Base-by-base conservation (phyloP, 2,888 invertebrate species). In the Amiota communis region DNA sequence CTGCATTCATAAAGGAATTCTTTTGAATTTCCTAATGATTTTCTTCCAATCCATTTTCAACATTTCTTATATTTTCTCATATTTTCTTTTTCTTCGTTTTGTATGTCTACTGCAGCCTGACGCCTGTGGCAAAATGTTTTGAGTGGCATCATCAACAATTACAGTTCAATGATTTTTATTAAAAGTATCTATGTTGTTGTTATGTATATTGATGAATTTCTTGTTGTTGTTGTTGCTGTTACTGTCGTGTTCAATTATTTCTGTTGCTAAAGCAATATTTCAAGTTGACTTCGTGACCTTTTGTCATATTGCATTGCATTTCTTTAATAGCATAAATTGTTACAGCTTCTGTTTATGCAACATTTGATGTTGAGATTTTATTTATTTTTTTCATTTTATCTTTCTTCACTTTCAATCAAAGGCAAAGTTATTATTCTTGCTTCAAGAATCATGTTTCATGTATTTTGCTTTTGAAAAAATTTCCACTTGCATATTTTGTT, bases 211-310 rank as follows among this genome's bases (percentile, higher is more conserved):
- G 76, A 70, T 73, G 49, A 36, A 56, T 20, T 51, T 59, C 59
- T 56, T 74, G 68, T 56, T 63, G 49, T 73, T 71, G n/a, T n/a
- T 68, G 56, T 17, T 53, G 23, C n/a, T 72, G 78, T 67, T 77
- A 77, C 79, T 83, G 83, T 86, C 86, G 82, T 86, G 83, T 83
- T 82, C 83, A 85, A 84, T 83, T 85, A 84, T 81, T 77, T 74
- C 78, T 36, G 6, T 36, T 36, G 36, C 36, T 75, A 72, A 74
- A 74, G 76, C 72, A 51, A 51, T 51, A 20, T 48, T 49, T 49
- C 51, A 83, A 84, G 84, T 85, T 68, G 67, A 68, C 83, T 77
- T 79, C 76, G 73, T 76, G 80, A 83, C 83, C 83, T 83, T 77
- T 85, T 78, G 53, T 51, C 53, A 12, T n/a, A 51, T 51, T 12